phyloP scores from a whole-genome alignment of 2,113 vertebrate species.

The Proterorhinus semilunaris region DNA sequence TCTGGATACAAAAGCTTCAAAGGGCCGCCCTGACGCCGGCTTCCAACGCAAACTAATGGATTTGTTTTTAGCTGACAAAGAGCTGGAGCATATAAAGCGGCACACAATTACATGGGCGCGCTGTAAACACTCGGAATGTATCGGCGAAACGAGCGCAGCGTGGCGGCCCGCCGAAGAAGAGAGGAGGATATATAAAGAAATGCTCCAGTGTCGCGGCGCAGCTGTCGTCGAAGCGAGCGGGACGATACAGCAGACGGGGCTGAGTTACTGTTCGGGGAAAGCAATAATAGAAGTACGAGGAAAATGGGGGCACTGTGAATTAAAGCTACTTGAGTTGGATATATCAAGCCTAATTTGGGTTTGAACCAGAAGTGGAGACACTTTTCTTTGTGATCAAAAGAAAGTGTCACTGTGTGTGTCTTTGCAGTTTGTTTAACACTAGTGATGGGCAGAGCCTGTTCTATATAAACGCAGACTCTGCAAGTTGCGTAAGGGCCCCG shows the following conservation, averaged over 20 bases:
- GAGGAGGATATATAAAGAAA: background rate
- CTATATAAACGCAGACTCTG: too few species aligned
- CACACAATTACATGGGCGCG: background rate
- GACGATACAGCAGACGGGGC: background rate
- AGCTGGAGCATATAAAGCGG: background rate
- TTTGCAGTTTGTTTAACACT: too few species aligned
- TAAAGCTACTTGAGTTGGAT: too few species aligned
- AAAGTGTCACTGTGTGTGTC: too few species aligned
- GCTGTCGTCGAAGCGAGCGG: background rate
- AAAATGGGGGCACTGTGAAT: too few species aligned
- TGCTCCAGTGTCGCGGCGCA: background rate
- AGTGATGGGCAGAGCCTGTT: too few species aligned
- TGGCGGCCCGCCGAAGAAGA: background rate
- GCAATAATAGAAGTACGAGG: too few species aligned
- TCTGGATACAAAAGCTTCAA: conserved; percentile 43
- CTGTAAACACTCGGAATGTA: background rate
- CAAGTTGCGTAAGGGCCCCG: too few species aligned
- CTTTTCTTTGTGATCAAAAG: too few species aligned
- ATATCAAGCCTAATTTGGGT: too few species aligned
- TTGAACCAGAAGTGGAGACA: too few species aligned
- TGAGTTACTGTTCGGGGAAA: too few species aligned
- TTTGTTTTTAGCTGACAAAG: conserved; percentile 15
- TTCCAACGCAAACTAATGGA: conserved; percentile 31
- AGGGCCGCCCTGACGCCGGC: conserved; percentile 25
- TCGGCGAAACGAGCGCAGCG: background rate